Evolutionary conservation across 1,140 invertebrate species (phyloP), one percentile per base, ranked within the genome.

Genomic region (Subanguina moxae): DNA sequence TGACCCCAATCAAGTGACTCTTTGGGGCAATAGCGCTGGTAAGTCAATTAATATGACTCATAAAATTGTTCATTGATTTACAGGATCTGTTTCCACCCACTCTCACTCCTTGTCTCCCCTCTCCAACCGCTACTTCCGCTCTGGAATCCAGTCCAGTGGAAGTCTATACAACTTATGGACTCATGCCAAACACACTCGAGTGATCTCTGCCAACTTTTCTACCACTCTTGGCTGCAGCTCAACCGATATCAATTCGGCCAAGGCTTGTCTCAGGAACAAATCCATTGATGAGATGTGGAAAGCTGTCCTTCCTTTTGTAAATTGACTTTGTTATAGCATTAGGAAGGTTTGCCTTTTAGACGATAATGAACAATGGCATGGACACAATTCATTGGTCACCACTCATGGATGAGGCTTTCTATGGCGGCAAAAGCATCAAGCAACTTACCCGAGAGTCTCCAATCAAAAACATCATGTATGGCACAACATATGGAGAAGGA

Each of bases 21-120:
- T 96, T 0, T 87, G 94, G 76, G 93, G 93, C 0, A 92, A 95
- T 77, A 92, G 92, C 0, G 91, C 91, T 19, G 93, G 93, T n/a
- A n/a, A n/a, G n/a, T n/a, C n/a, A n/a, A n/a, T n/a, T n/a, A n/a
- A n/a, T n/a, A n/a, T n/a, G n/a, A n/a, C n/a, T n/a, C n/a, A n/a
- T n/a, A n/a, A n/a, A n/a, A n/a, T n/a, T n/a, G n/a, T n/a, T n/a
- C n/a, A n/a, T n/a, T n/a, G n/a, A n/a, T n/a, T n/a, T n/a, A n/a
- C n/a, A n/a, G n/a, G n/a, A n/a, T n/a, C n/a, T n/a, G n/a, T n/a
- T n/a, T n/a, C n/a, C n/a, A n/a, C n/a, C n/a, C n/a, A n/a, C n/a
- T n/a, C n/a, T n/a, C n/a, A n/a, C n/a, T n/a, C n/a, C n/a, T n/a
- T n/a, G n/a, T n/a, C n/a, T n/a, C n/a, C 64, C 28, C 23, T 65